Evolutionary conservation across 2,113 vertebrate species (phyloP), one percentile per base, ranked within the genome.

Genomic region (Scytalopus superciliaris): DNA sequence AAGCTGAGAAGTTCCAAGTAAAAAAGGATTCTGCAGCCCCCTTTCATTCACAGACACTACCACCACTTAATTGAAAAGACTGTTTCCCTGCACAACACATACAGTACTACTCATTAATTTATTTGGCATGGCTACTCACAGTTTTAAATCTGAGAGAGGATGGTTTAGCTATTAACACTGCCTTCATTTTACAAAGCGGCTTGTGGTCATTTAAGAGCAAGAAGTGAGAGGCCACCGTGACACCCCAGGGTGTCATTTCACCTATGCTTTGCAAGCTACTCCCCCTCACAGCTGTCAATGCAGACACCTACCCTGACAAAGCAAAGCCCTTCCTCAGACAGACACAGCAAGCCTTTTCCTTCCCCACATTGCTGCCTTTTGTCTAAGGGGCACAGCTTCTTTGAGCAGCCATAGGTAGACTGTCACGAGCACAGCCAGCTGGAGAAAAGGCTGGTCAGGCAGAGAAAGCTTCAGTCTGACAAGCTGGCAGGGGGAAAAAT

Each of bases 61-160:
- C 14, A 10, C 75, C 2, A 1, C 35, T 44, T 28, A 39, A 39
- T 0, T 0, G 0, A 68, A 25, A 31, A 55, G 15, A n/a, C n/a
- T 30, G 74, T n/a, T 88, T 68, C n/a, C 39, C 62, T 91, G 53
- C 23, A 39, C 8, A 18, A 62, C 39, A 55, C 1, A 0, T 11
- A 18, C 5, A 11, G 50, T 44, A 73, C 22, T 40, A 8, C 53
- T 68, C 30, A 50, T 24, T 63, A 39, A 42, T 60, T 77, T 52
- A 35, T 37, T 74, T 47, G 63, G 35, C 63, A 55, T 13, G 5
- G 21, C 49, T 76, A 78, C 75, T 75, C 45, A 74, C 5, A 88
- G 62, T 9, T 42, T 53, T 37, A 49, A 44, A 49, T 19, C 22
- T 17, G 33, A 90, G 44, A 75, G 42, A 70, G n/a, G 45, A 21